Evolutionary conservation across 2,888 invertebrate genomes (phyloP), one percentile per base, ranked within the genome.

Genomic region (Cosmia pyralina): DNA sequence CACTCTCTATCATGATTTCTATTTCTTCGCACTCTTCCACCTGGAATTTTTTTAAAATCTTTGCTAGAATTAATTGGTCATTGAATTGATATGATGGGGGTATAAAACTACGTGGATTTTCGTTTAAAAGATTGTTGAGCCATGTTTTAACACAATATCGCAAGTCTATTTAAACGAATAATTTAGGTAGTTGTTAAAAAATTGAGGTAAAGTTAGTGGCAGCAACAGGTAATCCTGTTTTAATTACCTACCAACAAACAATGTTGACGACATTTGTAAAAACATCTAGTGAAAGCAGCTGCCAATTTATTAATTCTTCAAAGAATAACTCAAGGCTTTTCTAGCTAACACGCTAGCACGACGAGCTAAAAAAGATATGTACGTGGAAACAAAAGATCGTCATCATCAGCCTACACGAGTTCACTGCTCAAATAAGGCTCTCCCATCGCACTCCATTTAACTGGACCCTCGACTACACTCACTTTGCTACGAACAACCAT

Each of bases 1-100:
- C 95, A 71, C 93, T 94, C 44, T 94, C 95, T 74, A 95, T 90
- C 71, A 94, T 86, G 69, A 82, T 79, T 63, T 85, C 85, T 64
- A 68, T 70, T 71, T 86, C 96, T 85, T 96, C 96, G 72, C 96
- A 96, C 84, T 96, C 96, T 85, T 96, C 96, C 78, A 96, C 93
- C 96, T 96, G 81, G 11, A n/a, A n/a, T n/a, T n/a, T n/a, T n/a
- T n/a, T n/a, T n/a, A n/a, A n/a, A n/a, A 71, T 22, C 19, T 50
- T 57, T 17, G 19, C 19, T n/a, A 11, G n/a, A n/a, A 22, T 52
- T 2, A 57, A 3, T 50, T 58, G 8, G 41, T 41, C 4, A 63
- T 46, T 63, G 7, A 19, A 62, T 46, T 28, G 0, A 19, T 15
- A 34, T 41, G 41, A 41, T 4, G 38, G 38, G 1, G 28, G 3